Conservation (phyloP, 1,140 invertebrate genomes). For the Sitodiplosis mosellana region DNA sequence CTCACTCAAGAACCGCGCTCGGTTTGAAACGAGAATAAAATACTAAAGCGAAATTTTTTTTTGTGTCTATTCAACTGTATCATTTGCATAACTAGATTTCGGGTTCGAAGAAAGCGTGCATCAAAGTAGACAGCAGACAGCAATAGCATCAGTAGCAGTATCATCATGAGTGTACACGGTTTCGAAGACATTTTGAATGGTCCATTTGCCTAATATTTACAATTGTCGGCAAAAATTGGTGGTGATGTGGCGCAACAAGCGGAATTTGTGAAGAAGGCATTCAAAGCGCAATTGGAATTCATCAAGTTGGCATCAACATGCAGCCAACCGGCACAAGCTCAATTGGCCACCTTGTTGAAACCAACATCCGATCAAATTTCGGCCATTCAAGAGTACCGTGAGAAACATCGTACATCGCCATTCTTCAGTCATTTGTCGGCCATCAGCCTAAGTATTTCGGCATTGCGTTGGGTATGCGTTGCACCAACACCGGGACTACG, state of each 20-base stretch:
- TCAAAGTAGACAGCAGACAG: no score
- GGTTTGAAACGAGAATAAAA: no score
- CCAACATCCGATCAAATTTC: slow-evolving; percentile 70
- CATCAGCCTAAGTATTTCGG: slow-evolving; percentile 87
- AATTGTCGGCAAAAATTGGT: slow-evolving; percentile 64
- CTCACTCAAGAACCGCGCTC: no score
- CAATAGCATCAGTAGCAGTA: no score
- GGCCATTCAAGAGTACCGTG: slow-evolving; percentile 67
- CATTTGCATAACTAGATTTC: no score
- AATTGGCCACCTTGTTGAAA: slow-evolving; percentile 49
- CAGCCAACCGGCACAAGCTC: slow-evolving; percentile 39
- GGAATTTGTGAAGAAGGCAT: slow-evolving; percentile 62
- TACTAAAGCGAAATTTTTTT: no score
- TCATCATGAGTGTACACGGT: slow-evolving; percentile 59
- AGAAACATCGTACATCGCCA: slow-evolving; percentile 68
- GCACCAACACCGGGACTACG: slow-evolving; percentile 72
- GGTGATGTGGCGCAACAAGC: slow-evolving; percentile 75
- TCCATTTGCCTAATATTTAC: slow-evolving; percentile 54
- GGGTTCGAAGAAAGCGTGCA: no score
- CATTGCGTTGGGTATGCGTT: slow-evolving; percentile 87
- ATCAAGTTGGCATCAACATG: slow-evolving; percentile 54
- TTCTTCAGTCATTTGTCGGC: slow-evolving; percentile 93
- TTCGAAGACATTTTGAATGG: slow-evolving; percentile 60
- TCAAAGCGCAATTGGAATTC: slow-evolving; percentile 63
- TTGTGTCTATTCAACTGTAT: no score